Percentiles rank a stretch among this genome's conserved stretches.
Evolutionary conservation across 2,113 vertebrate species (phyloP).

Genomic region (Eidolon helvum): DNA sequence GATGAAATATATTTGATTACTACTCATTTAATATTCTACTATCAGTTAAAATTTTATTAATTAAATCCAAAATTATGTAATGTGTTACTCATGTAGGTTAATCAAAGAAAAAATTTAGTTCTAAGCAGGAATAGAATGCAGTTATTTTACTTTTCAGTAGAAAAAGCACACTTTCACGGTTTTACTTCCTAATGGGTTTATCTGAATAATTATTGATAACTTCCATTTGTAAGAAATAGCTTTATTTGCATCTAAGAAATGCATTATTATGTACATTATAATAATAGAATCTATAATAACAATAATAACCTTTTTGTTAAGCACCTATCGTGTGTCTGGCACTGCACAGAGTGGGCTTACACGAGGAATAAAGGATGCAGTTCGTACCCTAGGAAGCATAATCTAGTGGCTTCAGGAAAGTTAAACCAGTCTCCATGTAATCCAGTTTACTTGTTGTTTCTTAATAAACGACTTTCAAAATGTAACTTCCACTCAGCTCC

Average conservation of each 20-base stretch:
- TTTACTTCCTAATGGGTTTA: neutral
- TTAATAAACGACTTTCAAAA: neutral
- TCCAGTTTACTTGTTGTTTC: neutral
- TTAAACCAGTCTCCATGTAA: neutral
- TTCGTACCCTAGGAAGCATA: neutral
- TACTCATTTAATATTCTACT: neutral
- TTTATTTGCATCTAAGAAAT: neutral
- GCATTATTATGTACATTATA: neutral
- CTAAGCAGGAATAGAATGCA: neutral
- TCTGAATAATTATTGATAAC: neutral
- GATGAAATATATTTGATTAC: neutral
- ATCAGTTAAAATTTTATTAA: constrained; percentile 6
- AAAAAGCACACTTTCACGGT: neutral
- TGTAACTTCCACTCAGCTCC: neutral
- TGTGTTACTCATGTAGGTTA: neutral
- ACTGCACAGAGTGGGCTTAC: neutral
- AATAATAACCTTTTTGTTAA: neutral
- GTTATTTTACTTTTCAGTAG: neutral
- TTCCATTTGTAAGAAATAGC: neutral
- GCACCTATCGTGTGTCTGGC: neutral
- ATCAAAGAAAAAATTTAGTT: neutral
- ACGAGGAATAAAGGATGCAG: neutral
- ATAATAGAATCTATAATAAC: neutral
- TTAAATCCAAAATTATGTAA: constrained; percentile 23
- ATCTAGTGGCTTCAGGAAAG: neutral